Conservation (phyloP, 2,797 vertebrate species). For the Catharus ustulatus region DNA sequence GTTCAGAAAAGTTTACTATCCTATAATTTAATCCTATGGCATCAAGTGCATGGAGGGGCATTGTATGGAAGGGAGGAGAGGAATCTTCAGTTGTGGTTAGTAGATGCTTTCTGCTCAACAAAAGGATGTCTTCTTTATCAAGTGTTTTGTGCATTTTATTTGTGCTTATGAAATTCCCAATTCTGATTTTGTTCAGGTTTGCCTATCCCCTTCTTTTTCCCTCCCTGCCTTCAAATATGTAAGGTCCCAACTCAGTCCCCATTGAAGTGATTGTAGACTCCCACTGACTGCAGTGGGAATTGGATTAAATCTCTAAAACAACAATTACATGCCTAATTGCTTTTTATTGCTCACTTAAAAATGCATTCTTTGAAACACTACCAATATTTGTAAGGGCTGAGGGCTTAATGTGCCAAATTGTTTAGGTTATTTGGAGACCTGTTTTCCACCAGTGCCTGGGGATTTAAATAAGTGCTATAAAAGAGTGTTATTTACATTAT, state of each 20-base stretch:
- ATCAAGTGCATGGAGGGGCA: not conserved
- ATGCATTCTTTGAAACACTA: constrained; percentile 62
- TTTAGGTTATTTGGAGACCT: constrained; percentile 42
- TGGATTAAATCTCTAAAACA: constrained; percentile 53
- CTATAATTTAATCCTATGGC: not conserved
- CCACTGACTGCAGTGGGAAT: constrained; percentile 28
- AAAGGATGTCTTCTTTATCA: not conserved
- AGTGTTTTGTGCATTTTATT: not conserved
- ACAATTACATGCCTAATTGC: constrained; percentile 65
- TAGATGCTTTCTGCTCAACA: not conserved
- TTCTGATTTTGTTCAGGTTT: not conserved
- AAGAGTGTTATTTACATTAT: constrained; percentile 25
- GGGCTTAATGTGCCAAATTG: constrained; percentile 36
- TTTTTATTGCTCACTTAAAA: constrained; percentile 68
- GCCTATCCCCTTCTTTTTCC: not conserved
- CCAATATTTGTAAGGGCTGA: constrained; percentile 53
- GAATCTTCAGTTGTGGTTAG: not conserved
- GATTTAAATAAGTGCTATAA: constrained; percentile 20
- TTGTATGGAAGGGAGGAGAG: accelerated
- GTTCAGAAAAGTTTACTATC: not conserved
- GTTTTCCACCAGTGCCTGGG: constrained; percentile 6
- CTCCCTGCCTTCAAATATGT: not conserved
- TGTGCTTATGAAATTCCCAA: not conserved
- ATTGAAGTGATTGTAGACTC: not conserved
- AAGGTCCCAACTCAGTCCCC: not conserved